phyloP scores from a whole-genome alignment of 2,797 vertebrate species.

The Eremophila alpestris region DNA sequence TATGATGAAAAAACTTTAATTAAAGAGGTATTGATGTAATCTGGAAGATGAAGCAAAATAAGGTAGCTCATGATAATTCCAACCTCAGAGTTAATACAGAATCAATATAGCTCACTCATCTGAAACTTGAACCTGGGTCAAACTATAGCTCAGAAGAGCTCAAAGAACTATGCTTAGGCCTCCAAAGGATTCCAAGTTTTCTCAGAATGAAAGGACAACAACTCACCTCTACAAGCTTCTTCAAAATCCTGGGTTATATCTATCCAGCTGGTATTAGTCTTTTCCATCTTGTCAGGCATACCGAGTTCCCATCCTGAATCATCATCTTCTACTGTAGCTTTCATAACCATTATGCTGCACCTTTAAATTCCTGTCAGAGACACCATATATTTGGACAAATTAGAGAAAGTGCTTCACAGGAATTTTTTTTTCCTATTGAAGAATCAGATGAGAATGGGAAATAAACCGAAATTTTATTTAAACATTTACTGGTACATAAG shows the following conservation, averaged over 20 bases:
- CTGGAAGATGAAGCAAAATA: background rate
- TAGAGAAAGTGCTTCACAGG: background rate
- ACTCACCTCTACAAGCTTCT: conserved; percentile 92
- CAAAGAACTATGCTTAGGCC: background rate
- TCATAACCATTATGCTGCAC: conserved; percentile 90
- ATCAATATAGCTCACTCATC: background rate
- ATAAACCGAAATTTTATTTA: background rate
- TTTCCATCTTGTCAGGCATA: conserved; percentile 93
- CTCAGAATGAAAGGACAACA: background rate
- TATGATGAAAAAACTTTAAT: background rate
- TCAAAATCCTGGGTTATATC: conserved; percentile 96
- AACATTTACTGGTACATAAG: background rate
- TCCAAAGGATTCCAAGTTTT: background rate
- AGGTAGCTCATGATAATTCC: background rate
- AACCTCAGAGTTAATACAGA: background rate
- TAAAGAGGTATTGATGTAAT: background rate
- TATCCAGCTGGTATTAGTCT: conserved; percentile 91
- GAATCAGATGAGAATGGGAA: background rate
- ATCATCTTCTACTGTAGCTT: conserved; percentile 92
- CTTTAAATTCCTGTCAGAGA: conserved; percentile 34
- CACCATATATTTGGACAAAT: background rate
- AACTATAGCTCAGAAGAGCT: background rate
- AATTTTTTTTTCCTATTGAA: background rate
- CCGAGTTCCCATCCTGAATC: conserved; percentile 93
- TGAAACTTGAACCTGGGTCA: background rate